A percentile compares a stretch with the other conserved stretches of the same genome.
These are phyloP conservation scores for Linyphia triangularis DNA, from an alignment of 2,888 invertebrate genomes.

Conservation along the genomic window DNA sequence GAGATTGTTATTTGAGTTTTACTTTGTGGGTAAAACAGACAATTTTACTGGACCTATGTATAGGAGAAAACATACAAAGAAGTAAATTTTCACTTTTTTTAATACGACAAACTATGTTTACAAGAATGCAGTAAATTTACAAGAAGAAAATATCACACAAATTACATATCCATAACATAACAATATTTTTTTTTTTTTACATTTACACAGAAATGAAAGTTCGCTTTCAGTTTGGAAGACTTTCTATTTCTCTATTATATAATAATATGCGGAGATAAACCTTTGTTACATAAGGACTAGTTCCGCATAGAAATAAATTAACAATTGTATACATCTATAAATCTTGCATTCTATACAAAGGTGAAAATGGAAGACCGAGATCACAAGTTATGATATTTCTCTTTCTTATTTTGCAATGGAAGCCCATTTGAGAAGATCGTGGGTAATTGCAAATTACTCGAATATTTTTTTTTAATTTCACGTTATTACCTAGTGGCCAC, in stretches of 20 bases:
- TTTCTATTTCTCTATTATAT: background rate
- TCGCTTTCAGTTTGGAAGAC: slow-evolving; percentile 28
- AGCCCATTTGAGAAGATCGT: slow-evolving; percentile 27
- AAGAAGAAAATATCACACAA: slow-evolving; percentile 24
- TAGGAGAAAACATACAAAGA: background rate
- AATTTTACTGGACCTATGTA: background rate
- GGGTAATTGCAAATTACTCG: no score
- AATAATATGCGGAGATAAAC: slow-evolving; percentile 4
- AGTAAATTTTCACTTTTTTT: slow-evolving; percentile 20
- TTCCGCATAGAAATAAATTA: background rate
- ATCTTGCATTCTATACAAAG: slow-evolving; percentile 18
- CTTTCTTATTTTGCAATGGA: slow-evolving; percentile 21
- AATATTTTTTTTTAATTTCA: no score
- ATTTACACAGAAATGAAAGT: background rate
- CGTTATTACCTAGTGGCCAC: no score
- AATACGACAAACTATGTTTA: slow-evolving; percentile 55
- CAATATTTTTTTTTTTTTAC: background rate
- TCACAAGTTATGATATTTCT: slow-evolving; percentile 25
- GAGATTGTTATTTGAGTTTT: background rate
- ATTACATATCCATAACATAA: background rate
- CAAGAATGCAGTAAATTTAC: slow-evolving; percentile 23
- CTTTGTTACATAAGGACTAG: background rate
- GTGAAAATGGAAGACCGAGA: slow-evolving; percentile 47
- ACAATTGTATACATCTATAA: slow-evolving; percentile 18
- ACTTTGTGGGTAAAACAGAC: no score